Conservation (phyloP, 2,113 vertebrate genomes). For the Pluvianellus socialis region DNA sequence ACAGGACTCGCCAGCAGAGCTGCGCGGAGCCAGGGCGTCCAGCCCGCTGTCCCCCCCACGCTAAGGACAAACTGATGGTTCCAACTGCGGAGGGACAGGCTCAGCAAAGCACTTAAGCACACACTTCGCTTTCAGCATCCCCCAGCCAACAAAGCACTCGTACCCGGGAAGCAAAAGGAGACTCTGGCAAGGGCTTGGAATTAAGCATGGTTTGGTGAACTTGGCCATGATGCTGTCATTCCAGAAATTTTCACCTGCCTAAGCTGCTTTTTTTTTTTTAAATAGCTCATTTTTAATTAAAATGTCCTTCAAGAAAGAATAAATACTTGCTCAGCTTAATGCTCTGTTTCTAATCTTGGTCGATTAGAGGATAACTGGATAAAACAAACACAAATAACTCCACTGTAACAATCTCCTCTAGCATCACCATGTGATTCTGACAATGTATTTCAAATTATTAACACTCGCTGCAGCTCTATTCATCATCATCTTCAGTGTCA, state of each 20-base stretch:
- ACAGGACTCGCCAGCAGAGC: not conserved
- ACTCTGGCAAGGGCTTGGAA: not conserved
- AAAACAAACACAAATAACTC: constrained; percentile 56
- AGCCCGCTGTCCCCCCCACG: rapidly evolving
- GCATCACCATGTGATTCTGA: constrained; percentile 3
- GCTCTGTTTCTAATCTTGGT: constrained; percentile 34
- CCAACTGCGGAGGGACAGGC: rapidly evolving
- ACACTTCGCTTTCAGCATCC: not conserved
- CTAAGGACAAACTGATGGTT: not conserved
- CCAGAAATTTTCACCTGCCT: not conserved
- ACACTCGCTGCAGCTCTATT: constrained; percentile 43
- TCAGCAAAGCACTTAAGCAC: not conserved
- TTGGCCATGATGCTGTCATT: not conserved
- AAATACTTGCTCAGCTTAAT: constrained; percentile 47
- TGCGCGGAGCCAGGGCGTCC: rapidly evolving
- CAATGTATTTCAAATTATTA: constrained; percentile 54
- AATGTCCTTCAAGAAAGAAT: not conserved
- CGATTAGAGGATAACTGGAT: constrained; percentile 8
- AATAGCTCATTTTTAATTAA: constrained; percentile 39
- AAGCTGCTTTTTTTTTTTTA: not conserved
- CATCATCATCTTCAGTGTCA: constrained; percentile 60
- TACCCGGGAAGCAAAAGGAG: not conserved
- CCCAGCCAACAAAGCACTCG: not conserved
- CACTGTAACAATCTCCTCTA: not conserved
- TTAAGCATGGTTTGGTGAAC: not conserved